Conservation (phyloP, 2,797 vertebrate genomes). For the Danio jaintianensis region DNA sequence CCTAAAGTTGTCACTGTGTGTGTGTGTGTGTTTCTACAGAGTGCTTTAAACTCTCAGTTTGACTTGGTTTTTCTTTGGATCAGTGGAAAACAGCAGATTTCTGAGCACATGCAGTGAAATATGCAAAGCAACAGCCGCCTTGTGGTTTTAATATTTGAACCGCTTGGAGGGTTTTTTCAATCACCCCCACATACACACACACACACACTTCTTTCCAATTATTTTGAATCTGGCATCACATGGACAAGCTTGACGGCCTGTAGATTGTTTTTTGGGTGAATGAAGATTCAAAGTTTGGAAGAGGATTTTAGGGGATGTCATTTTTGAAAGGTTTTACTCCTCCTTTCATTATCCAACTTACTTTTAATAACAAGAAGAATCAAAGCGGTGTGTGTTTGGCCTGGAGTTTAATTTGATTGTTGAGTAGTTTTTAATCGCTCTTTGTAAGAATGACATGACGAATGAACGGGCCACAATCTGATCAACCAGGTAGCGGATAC, state of each 20-base stretch:
- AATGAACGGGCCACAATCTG: not conserved
- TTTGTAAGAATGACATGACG: not conserved
- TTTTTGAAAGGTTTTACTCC: not conserved
- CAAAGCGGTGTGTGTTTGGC: not conserved
- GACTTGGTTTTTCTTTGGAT: constrained; percentile 42
- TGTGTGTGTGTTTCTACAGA: not conserved
- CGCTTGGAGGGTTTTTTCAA: constrained; percentile 41
- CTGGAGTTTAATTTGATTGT: constrained; percentile 12
- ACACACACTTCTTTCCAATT: constrained; percentile 33
- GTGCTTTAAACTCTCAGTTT: not conserved
- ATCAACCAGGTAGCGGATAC: constrained; percentile 21
- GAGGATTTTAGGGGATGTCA: constrained; percentile 24
- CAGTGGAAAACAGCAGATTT: constrained; percentile 47
- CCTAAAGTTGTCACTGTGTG: not conserved
- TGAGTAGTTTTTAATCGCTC: not conserved
- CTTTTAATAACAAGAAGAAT: constrained; percentile 22
- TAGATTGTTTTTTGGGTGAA: constrained; percentile 34
- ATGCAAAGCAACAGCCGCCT: constrained; percentile 46
- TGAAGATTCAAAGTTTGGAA: constrained; percentile 2
- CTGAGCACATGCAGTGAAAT: constrained; percentile 43
- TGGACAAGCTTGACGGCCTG: not conserved
- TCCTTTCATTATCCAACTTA: constrained; percentile 1
- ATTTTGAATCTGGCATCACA: constrained; percentile 43
- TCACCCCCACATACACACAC: constrained; percentile 6
- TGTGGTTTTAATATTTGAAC: constrained; percentile 45